A percentile compares a stretch with the other conserved stretches of the same genome.
Conservation (phyloP, 2,797 vertebrate genomes). For the Taenioides sp. region DNA sequence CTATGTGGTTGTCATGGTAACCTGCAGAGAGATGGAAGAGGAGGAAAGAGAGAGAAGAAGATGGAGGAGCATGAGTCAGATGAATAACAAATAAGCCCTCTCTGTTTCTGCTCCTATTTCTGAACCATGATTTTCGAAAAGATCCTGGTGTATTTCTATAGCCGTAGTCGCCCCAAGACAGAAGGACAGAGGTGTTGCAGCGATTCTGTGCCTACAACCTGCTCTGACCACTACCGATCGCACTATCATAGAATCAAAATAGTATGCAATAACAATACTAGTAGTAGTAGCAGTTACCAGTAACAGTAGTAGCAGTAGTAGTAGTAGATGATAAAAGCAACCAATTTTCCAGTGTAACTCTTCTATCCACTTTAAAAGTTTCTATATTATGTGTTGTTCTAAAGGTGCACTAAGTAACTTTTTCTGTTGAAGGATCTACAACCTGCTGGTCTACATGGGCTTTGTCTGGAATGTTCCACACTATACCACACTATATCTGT, state of each 20-base stretch:
- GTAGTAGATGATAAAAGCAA: too few relatives aligned
- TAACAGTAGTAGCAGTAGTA: too few relatives aligned
- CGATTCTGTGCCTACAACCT: neutral
- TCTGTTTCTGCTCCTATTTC: neutral
- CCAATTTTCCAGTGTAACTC: too few relatives aligned
- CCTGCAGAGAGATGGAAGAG: slow-evolving; percentile 72
- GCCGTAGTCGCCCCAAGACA: neutral
- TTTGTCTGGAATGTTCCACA: too few relatives aligned
- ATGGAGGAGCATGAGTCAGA: slow-evolving; percentile 58
- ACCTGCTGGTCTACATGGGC: too few relatives aligned
- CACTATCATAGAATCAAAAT: neutral
- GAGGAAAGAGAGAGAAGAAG: slow-evolving; percentile 25
- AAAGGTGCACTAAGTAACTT: too few relatives aligned
- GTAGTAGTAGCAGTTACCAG: neutral
- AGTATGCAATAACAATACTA: neutral
- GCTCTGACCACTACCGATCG: neutral
- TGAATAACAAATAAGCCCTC: slow-evolving; percentile 38
- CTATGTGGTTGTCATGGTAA: slow-evolving; percentile 98
- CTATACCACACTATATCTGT: too few relatives aligned
- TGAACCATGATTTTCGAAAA: slow-evolving; percentile 28
- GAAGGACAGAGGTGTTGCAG: neutral
- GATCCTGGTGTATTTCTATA: slow-evolving; percentile 14
- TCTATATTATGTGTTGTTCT: too few relatives aligned
- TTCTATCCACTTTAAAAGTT: too few relatives aligned
- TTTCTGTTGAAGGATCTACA: too few relatives aligned